phyloP scores from a whole-genome alignment of 2,888 invertebrate species.

The Barypeithes pellucidus region DNA sequence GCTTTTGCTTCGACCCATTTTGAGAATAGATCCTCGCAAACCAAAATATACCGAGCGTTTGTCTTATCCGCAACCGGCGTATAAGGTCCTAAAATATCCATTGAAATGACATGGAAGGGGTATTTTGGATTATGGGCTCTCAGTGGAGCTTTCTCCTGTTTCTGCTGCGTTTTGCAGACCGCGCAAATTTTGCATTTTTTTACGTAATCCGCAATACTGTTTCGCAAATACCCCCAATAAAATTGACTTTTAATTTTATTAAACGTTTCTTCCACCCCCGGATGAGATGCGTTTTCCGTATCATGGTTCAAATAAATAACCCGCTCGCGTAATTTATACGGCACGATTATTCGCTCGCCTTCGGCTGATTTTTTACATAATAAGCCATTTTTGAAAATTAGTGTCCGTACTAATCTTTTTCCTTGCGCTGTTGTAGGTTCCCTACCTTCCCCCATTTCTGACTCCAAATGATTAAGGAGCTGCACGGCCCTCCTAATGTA shows the following conservation, averaged over 20 bases:
- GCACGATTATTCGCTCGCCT: not conserved
- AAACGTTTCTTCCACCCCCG: not conserved
- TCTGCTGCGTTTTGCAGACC: too few species aligned
- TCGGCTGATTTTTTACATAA: not conserved
- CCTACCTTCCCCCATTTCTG: not conserved
- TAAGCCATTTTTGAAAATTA: not conserved
- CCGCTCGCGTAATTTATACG: not conserved
- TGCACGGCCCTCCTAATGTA: too few species aligned
- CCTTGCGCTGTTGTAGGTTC: not conserved
- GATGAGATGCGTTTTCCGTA: too few species aligned
- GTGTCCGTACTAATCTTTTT: not conserved
- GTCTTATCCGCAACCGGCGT: too few species aligned
- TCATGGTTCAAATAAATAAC: not conserved
- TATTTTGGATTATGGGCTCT: not conserved
- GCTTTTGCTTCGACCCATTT: not conserved
- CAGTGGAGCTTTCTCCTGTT: too few species aligned
- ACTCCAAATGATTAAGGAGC: not conserved
- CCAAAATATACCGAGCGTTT: not conserved
- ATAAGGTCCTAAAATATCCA: not conserved
- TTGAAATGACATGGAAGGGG: not conserved
- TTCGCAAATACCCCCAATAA: too few species aligned
- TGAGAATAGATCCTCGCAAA: too few species aligned
- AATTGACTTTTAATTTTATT: too few species aligned
- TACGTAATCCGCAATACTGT: too few species aligned
- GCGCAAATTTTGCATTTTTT: too few species aligned